Percentiles rank a stretch among this genome's conserved stretches.
Evolutionary conservation across 2,888 invertebrate genomes (phyloP).

Genomic region (Ypsolopha scabrella): DNA sequence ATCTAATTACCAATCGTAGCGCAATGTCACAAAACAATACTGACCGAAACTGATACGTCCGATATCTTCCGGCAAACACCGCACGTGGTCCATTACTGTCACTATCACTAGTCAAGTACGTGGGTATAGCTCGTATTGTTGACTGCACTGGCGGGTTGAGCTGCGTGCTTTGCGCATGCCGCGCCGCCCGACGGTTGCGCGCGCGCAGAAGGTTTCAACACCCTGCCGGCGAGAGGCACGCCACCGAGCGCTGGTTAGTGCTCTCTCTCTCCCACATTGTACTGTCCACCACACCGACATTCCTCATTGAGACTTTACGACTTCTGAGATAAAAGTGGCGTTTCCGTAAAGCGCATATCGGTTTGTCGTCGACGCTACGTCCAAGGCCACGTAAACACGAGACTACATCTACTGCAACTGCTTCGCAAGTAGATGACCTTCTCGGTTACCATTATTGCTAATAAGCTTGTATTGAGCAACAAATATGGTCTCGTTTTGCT

Average conservation of each 20-base stretch:
- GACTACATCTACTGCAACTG: constrained; percentile 25
- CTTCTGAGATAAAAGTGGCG: not conserved
- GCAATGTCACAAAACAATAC: constrained; percentile 8
- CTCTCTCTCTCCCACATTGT: constrained; percentile 35
- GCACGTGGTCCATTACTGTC: constrained; percentile 40
- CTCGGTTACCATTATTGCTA: constrained; percentile 56
- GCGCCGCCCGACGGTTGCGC: constrained; percentile 32
- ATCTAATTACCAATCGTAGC: too few relatives aligned
- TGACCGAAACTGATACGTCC: constrained; percentile 4
- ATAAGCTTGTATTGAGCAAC: constrained; percentile 55
- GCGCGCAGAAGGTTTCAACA: constrained; percentile 51
- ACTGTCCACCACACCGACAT: too few relatives aligned
- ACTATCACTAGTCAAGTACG: constrained; percentile 31
- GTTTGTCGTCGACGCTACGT: not conserved
- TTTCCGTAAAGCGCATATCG: not conserved
- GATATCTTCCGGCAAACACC: constrained; percentile 5
- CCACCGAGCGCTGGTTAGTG: constrained; percentile 16
- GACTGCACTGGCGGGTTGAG: constrained; percentile 7
- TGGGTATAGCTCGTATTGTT: not conserved
- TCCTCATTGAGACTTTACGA: too few relatives aligned
- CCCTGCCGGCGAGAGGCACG: constrained; percentile 32
- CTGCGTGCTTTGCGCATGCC: constrained; percentile 23
- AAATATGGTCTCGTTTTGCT: constrained; percentile 14
- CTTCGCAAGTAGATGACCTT: constrained; percentile 53
- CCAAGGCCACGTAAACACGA: not conserved